Evolutionary conservation across 2,113 vertebrate species (phyloP), one percentile per base, ranked within the genome.

Genomic region (Bubo bubo): DNA sequence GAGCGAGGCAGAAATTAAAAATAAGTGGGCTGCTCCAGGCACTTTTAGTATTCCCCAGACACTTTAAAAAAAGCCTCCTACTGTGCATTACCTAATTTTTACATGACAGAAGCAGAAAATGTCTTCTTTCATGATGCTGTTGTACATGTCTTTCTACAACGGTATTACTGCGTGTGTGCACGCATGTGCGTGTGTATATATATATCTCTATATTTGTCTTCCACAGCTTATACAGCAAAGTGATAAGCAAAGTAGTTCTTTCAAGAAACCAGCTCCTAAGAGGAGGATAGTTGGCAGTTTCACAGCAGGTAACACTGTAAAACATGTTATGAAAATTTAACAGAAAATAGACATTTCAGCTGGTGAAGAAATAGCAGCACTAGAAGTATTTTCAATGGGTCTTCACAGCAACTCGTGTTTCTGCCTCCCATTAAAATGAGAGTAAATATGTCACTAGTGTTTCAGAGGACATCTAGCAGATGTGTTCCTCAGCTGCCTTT

Each of bases 141-240:
- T 45, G 39, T 6, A 12, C 23, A 3, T 3, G 1, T 8, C 71
- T 12, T 30, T 10, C 21, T 2, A 20, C 71, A 4, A 1, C 0
- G 12, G 74, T 3, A 20, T 4, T 27, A 4, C 68, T 2, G 0
- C 1, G 17, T 12, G 19, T 7, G 58, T 7, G 58, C 9, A 58
- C 14, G 12, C 0, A 3, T 8, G n/a, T 11, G 4, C 1, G 20
- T 3, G 22, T 49, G 20, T 21, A 19, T 15, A 7, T 34, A 43
- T 39, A 5, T 8, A 37, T 66, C n/a, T 10, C 5, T 14, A 0
- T 16, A 17, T 76, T 47, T 67, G 68, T 45, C 82, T 50, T 34
- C 79, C 55, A 12, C 72, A 22, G 6, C 82, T 53, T 9, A 21
- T 1, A 3, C 0, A 5, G 75, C 23, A 70, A 83, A 63, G 59